Evolutionary conservation across 2,797 vertebrate genomes (phyloP), one percentile per base, ranked within the genome.

Genomic region (Clarias fuscus): DNA sequence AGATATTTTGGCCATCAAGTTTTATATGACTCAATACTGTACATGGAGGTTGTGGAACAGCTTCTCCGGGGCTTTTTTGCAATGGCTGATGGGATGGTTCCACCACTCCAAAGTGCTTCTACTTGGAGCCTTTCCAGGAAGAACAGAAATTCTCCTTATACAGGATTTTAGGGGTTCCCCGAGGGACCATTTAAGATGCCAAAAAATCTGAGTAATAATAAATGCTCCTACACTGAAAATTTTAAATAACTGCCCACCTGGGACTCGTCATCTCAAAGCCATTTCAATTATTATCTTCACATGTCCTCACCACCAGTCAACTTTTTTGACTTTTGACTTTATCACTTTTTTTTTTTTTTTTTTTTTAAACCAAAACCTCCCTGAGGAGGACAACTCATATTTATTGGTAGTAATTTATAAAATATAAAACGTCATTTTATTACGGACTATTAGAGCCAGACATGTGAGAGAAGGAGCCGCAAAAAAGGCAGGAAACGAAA

Each of bases 161-260:
- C 20, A 27, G 33, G 40, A 7, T 81, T 81, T 82, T 5, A 53
- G 7, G 40, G 65, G 1, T 68, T 67, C 79, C 15, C 15, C 48
- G 15, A 53, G 40, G 62, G 30, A 67, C 61, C 24, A 2, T 82
- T 82, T 67, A 48, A 27, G 4, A 27, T 53, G 24, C 53, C 11
- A 58, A 82, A 82, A 67, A 67, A 27, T 82, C 79, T 2, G 78
- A 22, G 24, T 65, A 67, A 67, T 53, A 67, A 67, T 82, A 82
- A 67, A 82, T 18, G 15, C 14, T 67, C 79, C 4, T 17, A 11
- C 61, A 65, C n/a, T 48, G 24, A 67, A 67, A 82, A 67, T 11
- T 7, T 48, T 1, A n/a, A 80, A 82, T 82, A 30, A 67, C 24
- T 27, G 5, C 61, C 53, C 79, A 67, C 62, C 4, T 18, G 79